Base-by-base conservation (phyloP, 2,797 vertebrate genomes). In the Myoxocephalus aenaeus region DNA sequence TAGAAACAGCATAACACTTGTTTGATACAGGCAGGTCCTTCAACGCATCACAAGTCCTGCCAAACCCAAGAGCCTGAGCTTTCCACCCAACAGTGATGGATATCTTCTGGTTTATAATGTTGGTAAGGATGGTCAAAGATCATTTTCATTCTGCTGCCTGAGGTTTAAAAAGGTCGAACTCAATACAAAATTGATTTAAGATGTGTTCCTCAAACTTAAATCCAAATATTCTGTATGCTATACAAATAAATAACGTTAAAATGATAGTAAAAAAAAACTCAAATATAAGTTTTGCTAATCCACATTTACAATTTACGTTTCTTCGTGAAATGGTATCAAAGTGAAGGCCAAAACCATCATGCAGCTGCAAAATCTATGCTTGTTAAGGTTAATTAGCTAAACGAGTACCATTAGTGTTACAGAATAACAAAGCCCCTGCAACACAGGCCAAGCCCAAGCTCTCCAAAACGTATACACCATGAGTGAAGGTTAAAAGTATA, bases 31-130 rank as follows among this genome's bases (percentile, higher is more conserved):
- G 81, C 86, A 86, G 73, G 79, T 89, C 81, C 85, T 77, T 89
- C 86, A 86, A 58, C 77, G 73, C 67, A 51, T 79, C 63, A 85
- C 62, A 85, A 65, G 65, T 69, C n/a, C 36, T 61, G 83, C 87
- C 88, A 93, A 92, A 84, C 75, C 77, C 44, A 79, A 87, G 83
- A 81, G 83, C 77, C 78, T 80, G 76, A 86, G 51, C 65, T 72
- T 83, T 86, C 74, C 88, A 85, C 87, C 89, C 85, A 88, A 82
- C 82, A 83, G 56, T 92, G 92, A 93, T 88, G 86, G 87, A 94
- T 90, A 82, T 81, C 65, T 87, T 87, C 73, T 87, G 88, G 81
- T 92, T 91, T 86, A 75, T 77, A 32, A 15, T 59, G 68, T 48
- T 59, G 51, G 40, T 66, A 40, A 62, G n/a, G 70, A 84, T 65